Evolutionary conservation across 2,888 invertebrate genomes (phyloP).

Genomic region (Thalpophila matura): DNA sequence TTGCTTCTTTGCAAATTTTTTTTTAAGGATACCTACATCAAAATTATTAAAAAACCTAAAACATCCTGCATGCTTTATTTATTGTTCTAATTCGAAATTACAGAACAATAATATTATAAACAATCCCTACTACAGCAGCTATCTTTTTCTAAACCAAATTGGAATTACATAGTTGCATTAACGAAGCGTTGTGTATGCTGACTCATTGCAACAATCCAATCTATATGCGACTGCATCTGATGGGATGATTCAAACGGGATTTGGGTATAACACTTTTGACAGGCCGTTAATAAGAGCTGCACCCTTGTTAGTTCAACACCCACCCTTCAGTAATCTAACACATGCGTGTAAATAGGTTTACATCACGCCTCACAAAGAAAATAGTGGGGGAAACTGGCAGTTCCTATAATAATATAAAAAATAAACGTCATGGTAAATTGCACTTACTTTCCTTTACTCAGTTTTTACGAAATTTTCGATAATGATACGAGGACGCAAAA

Average conservation of each 20-base stretch:
- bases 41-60: too few species aligned
- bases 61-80: too few species aligned
- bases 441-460: slow-evolving; percentile 16
- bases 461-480: slow-evolving; percentile 1
- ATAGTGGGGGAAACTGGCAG: slow-evolving; percentile 45
- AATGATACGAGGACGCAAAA: not conserved
- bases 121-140: too few species aligned
- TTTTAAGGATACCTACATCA: too few species aligned
- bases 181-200: slow-evolving; percentile 41
- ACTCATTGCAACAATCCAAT: slow-evolving; percentile 60
- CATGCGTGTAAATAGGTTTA: slow-evolving; percentile 77
- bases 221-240: slow-evolving; percentile 71
- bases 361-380: slow-evolving; percentile 61
- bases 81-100: too few species aligned
- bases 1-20: too few species aligned
- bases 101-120: too few species aligned
- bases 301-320: slow-evolving; percentile 87
- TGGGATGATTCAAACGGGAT: slow-evolving; percentile 79
- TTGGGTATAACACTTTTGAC: slow-evolving; percentile 83
- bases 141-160: not conserved
- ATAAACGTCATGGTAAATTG: slow-evolving; percentile 25
- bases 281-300: slow-evolving; percentile 86
- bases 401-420: slow-evolving; percentile 36
- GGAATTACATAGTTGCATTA: too few species aligned
- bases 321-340: slow-evolving; percentile 78